A percentile compares a stretch with the other conserved stretches of the same genome.
phyloP scores from a whole-genome alignment of 1,140 invertebrate species.

The Meteorus sp. region DNA sequence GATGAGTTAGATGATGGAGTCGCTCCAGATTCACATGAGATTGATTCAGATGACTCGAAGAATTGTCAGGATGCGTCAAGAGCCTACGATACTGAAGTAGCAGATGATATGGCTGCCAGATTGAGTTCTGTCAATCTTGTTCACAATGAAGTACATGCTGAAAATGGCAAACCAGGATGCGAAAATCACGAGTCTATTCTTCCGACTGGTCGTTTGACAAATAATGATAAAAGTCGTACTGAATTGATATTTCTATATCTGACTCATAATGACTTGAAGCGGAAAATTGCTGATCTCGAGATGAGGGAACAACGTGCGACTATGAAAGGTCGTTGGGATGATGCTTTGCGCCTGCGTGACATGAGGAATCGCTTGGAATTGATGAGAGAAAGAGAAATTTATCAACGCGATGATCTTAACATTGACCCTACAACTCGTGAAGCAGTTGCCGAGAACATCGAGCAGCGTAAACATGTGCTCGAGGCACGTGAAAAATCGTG shows the following conservation, averaged over 20 bases:
- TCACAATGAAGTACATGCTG: no score
- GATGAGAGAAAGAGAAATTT: constrained; percentile 42
- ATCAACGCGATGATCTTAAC: constrained; percentile 37
- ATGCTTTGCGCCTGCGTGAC: constrained; percentile 47
- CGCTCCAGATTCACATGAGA: no score
- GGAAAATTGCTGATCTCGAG: constrained; percentile 43
- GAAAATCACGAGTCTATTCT: no score
- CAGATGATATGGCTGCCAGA: no score
- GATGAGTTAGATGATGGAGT: no score
- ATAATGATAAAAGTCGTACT: constrained; percentile 38
- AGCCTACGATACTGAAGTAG: no score
- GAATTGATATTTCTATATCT: constrained; percentile 47
- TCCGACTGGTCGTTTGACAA: constrained; percentile 30
- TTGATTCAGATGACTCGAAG: no score
- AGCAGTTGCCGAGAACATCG: constrained; percentile 38
- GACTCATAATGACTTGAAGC: constrained; percentile 44
- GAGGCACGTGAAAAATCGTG: constrained; percentile 37
- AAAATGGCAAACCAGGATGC: no score
- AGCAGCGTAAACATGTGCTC: constrained; percentile 33
- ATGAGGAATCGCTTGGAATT: constrained; percentile 49
- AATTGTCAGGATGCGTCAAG: no score
- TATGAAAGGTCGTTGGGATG: constrained; percentile 43
- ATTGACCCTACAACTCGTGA: constrained; percentile 39
- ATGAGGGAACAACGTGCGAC: constrained; percentile 42
- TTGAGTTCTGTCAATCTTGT: no score